A percentile compares a stretch with the other conserved stretches of the same genome.
Evolutionary conservation across 1,140 invertebrate species (phyloP).

Genomic region (Agraylea sexmaculata): DNA sequence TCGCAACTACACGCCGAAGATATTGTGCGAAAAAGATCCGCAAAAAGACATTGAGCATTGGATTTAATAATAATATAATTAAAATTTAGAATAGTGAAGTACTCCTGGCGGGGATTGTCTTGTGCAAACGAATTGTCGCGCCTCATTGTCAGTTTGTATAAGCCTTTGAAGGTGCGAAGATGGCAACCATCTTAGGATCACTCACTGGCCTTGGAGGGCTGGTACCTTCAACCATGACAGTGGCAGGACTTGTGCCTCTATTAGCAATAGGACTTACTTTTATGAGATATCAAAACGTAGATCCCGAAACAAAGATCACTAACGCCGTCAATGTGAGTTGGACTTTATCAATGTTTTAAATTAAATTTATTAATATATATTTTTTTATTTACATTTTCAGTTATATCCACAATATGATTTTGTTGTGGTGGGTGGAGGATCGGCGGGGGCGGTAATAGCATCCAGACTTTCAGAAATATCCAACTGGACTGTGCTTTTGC

Average conservation of each 20-base stretch:
- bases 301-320: slow-evolving; percentile 67
- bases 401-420: slow-evolving; percentile 66
- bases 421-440: slow-evolving; percentile 81
- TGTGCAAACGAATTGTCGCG: too few species aligned
- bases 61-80: slow-evolving; percentile 24
- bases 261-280: slow-evolving; percentile 67
- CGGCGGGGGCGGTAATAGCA: slow-evolving; percentile 85
- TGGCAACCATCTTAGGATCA: slow-evolving; percentile 30
- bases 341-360: neutral
- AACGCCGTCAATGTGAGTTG: slow-evolving; percentile 54
- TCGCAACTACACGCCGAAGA: slow-evolving; percentile 55
- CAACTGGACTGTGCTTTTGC: slow-evolving; percentile 66
- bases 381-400: slow-evolving; percentile 35
- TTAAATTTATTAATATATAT: neutral
- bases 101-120: too few species aligned
- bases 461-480: slow-evolving; percentile 70
- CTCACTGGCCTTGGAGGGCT: slow-evolving; percentile 30
- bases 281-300: slow-evolving; percentile 65
- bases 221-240: slow-evolving; percentile 38
- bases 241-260: slow-evolving; percentile 64
- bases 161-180: slow-evolving; percentile 22
- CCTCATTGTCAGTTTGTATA: neutral
- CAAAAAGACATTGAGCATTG: slow-evolving; percentile 33
- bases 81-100: neutral
- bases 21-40: slow-evolving; percentile 38